Percentiles rank a stretch among this genome's conserved stretches.
phyloP scores from a whole-genome alignment of 2,113 vertebrate species.

The Hemiscyllium ocellatum region DNA sequence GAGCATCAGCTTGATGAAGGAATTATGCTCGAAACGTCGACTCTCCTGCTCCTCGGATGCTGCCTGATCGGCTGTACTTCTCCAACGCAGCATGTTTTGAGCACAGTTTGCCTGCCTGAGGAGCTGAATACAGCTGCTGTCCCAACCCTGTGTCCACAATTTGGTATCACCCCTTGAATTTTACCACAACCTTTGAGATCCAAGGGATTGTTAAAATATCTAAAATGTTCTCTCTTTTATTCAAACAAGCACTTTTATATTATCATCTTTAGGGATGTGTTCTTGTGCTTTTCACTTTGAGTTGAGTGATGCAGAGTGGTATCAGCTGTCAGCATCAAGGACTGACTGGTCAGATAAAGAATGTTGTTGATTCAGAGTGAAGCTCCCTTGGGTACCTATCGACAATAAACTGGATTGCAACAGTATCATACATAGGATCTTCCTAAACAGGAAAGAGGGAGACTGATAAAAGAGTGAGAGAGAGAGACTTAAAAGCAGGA shows the following conservation, averaged over 20 bases:
- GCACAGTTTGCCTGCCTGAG: not conserved
- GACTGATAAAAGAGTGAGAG: not conserved
- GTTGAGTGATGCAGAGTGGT: not conserved
- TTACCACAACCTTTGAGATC: not conserved
- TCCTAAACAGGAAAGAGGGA: not conserved
- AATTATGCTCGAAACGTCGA: too few species aligned
- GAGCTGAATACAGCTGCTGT: not conserved
- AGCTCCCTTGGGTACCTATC: slow-evolving; percentile 10
- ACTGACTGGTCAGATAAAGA: not conserved
- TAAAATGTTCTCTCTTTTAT: not conserved
- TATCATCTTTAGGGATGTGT: not conserved
- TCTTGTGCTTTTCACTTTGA: not conserved
- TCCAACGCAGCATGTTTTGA: too few species aligned
- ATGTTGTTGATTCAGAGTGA: not conserved
- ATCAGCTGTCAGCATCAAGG: slow-evolving; percentile 13
- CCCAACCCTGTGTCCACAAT: not conserved
- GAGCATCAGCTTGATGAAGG: too few species aligned
- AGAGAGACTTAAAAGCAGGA: not conserved
- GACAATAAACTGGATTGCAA: slow-evolving; percentile 3
- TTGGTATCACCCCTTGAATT: not conserved
- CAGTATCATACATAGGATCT: not conserved
- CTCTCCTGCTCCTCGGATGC: too few species aligned
- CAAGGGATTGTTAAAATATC: not conserved
- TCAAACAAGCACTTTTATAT: not conserved
- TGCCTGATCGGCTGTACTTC: too few species aligned